phyloP scores from a whole-genome alignment of 2,113 vertebrate genomes.

The Aegotheles bennettii region DNA sequence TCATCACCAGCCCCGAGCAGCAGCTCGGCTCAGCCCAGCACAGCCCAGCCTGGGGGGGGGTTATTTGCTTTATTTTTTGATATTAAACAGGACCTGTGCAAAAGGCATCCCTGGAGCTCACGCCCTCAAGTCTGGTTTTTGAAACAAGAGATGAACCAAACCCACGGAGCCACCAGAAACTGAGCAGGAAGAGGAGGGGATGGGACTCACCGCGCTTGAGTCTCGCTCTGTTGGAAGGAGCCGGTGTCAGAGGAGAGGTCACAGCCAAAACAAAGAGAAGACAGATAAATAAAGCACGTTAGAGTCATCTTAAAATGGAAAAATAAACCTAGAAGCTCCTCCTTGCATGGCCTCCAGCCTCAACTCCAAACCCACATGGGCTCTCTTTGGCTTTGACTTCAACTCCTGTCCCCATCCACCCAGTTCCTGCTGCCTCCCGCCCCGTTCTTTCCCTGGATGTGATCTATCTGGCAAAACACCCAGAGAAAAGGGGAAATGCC shows the following conservation, averaged over 20 bases:
- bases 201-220: constrained; percentile 87
- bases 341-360: fast-evolving
- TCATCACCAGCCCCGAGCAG: not conserved
- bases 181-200: not conserved
- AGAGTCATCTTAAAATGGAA: not conserved
- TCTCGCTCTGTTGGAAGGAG: constrained; percentile 81
- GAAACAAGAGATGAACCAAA: not conserved
- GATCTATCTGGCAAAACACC: not conserved
- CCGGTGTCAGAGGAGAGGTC: not conserved
- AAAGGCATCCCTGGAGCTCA: not conserved
- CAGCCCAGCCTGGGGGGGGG: not conserved
- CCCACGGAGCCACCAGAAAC: fast-evolving
- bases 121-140: not conserved
- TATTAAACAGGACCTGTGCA: not conserved
- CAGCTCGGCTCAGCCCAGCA: not conserved
- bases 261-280: not conserved
- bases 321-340: not conserved
- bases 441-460: fast-evolving
- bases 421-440: not conserved
- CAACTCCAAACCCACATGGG: not conserved
- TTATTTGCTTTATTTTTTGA: no score
- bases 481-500: not conserved
- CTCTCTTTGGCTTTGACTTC: not conserved
- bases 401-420: not conserved
- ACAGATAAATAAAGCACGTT: not conserved